Base-by-base conservation (phyloP, 1,140 invertebrate species). In the Drosophila prosaltans region DNA sequence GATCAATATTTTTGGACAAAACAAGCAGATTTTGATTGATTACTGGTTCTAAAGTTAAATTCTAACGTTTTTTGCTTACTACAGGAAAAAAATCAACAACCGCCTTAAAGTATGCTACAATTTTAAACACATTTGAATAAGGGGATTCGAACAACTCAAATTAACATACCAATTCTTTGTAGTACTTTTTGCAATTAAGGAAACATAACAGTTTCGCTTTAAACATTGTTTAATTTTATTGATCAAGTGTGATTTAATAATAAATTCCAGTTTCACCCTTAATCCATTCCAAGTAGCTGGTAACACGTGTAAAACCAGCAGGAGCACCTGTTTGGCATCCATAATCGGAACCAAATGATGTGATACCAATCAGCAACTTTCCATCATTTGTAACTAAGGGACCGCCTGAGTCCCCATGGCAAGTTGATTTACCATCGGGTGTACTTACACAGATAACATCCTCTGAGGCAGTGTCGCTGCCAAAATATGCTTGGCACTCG, bases 261-360 rank as follows among this genome's bases (percentile, higher is more conserved):
- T 68, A 85, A 64, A 94, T 92, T 30, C 93, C 93, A 11, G 94
- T 93, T 32, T 93, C 86, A n/a, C 91, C 78, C 58, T 91, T 92
- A 65, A 95, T 94, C 94, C 94, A 95, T 64, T 92, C 74, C 8
- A 94, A 69, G 71, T 93, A 93, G 10, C 75, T 70, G 69, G 93
- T 93, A 16, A 94, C 93, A 30, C 94, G 92, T 0, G 93, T 93
- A 75, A 94, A 95, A 0, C 94, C 94, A 21, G 93, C 93, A 0
- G 94, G 94, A 26, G 88, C 66, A 24, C 93, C 92, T 62, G 88
- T 81, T 41, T 93, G 93, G 79, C 94, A 95, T 1, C 94, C 94
- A 9, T 72, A 86, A 1, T 45, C 62, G 32, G 92, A 81, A 1
- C 93, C 92, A 68, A 94, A 94, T 21, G 93, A 93, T 1, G 93